These are phyloP conservation scores for Neodon shergylaensis DNA, from an alignment of 2,113 vertebrate genomes.

Conservation along the genomic window DNA sequence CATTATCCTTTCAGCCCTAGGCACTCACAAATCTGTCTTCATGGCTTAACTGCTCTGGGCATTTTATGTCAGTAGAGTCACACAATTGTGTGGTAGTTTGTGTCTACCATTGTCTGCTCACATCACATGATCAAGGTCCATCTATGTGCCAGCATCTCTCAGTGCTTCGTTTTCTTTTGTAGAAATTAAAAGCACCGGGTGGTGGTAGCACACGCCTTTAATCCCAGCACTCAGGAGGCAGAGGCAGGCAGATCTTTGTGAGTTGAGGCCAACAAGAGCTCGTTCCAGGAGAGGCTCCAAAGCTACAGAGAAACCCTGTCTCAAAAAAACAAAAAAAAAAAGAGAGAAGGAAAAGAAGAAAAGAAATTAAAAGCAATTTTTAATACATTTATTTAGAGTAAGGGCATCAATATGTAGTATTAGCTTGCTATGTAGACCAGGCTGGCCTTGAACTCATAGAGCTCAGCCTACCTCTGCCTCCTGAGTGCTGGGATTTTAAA, in stretches of 20 bases:
- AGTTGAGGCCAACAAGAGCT: too few relatives aligned
- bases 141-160: accelerated
- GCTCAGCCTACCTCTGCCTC: not conserved
- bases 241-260: too few relatives aligned
- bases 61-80: not conserved
- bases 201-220: too few relatives aligned
- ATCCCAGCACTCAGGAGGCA: too few relatives aligned
- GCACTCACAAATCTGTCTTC: not conserved
- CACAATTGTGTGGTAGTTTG: accelerated
- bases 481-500: not conserved
- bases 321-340: too few relatives aligned
- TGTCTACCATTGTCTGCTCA: not conserved
- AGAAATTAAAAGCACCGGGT: not conserved
- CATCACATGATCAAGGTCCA: not conserved
- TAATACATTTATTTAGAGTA: not conserved
- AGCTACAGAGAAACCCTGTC: too few relatives aligned
- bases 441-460: not conserved
- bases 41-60: not conserved
- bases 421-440: not conserved
- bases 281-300: too few relatives aligned
- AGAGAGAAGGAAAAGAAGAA: too few relatives aligned
- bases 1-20: not conserved
- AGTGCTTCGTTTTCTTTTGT: not conserved
- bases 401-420: not conserved
- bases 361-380: not conserved